Conservation (phyloP, 2,888 invertebrate species). For the Ichneumoninae sp. region DNA sequence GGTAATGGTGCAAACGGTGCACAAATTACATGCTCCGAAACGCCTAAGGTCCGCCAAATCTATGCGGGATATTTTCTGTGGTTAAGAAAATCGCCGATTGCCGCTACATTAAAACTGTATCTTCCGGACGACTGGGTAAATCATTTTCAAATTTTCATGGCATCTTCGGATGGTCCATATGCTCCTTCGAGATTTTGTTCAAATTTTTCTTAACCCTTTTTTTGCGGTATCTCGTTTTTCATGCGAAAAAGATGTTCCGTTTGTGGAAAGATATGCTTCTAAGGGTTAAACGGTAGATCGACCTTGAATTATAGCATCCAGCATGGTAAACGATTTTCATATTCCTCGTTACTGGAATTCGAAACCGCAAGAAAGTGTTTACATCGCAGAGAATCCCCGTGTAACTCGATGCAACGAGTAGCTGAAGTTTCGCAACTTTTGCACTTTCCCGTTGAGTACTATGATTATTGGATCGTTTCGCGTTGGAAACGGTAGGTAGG, state of each 20-base stretch:
- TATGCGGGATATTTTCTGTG: not conserved
- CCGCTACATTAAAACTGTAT: not conserved
- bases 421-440: conserved; percentile 55
- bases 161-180: not conserved
- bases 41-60: too few species aligned
- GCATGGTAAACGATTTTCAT: not conserved
- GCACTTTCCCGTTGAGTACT: conserved; percentile 58
- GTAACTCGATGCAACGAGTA: conserved; percentile 34
- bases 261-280: not conserved
- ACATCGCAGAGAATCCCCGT: conserved; percentile 24
- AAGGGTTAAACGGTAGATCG: not conserved
- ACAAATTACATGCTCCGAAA: too few species aligned
- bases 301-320: not conserved
- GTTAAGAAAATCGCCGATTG: not conserved
- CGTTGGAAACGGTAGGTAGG: conserved; percentile 36
- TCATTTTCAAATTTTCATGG: not conserved
- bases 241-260: not conserved
- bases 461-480: conserved; percentile 60
- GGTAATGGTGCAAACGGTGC: too few species aligned
- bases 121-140: not conserved
- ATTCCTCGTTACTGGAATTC: conserved; percentile 42
- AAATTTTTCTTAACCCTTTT: not conserved
- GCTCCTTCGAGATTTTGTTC: not conserved
- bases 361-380: conserved; percentile 53
- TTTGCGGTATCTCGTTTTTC: not conserved